Evolutionary conservation across 2,113 vertebrate genomes (phyloP).

Genomic region (Crotalus helleri): DNA sequence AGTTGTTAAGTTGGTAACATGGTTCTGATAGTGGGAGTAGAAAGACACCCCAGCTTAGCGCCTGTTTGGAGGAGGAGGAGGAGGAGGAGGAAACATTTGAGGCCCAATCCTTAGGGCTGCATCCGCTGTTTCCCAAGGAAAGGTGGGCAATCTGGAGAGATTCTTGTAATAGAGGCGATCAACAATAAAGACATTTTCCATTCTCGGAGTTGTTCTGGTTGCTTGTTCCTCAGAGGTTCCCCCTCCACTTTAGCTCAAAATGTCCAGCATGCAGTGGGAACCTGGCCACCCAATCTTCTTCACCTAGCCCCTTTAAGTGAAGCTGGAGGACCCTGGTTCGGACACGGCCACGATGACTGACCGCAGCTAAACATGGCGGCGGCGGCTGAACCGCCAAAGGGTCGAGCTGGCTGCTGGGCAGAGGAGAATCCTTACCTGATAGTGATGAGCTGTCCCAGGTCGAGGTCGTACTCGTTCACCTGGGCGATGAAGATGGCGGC

Average conservation of each 20-base stretch:
- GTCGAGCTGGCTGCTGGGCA: background rate
- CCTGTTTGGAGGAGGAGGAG: too few relatives aligned
- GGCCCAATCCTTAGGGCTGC: too few relatives aligned
- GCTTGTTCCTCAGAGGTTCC: too few relatives aligned
- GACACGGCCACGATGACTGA: background rate
- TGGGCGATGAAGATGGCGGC: slow-evolving; percentile 89
- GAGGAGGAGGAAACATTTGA: too few relatives aligned
- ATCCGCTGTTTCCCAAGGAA: too few relatives aligned
- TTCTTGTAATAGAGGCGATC: too few relatives aligned
- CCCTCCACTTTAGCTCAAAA: background rate
- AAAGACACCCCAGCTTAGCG: too few relatives aligned
- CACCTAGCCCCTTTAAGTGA: background rate
- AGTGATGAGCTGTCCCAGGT: slow-evolving; percentile 84
- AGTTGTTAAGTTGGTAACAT: too few relatives aligned
- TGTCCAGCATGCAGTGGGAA: background rate
- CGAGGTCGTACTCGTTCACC: slow-evolving; percentile 84
- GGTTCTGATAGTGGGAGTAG: too few relatives aligned
- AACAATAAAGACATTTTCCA: too few relatives aligned
- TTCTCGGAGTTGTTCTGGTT: too few relatives aligned
- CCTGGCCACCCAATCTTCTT: background rate
- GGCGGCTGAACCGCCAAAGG: background rate
- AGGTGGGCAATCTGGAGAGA: too few relatives aligned
- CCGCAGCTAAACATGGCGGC: background rate
- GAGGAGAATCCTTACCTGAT: slow-evolving; percentile 73
- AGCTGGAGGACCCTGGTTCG: background rate